Evolutionary conservation across 2,113 vertebrate genomes (phyloP).

Genomic region (Petrocephalus zakoni): DNA sequence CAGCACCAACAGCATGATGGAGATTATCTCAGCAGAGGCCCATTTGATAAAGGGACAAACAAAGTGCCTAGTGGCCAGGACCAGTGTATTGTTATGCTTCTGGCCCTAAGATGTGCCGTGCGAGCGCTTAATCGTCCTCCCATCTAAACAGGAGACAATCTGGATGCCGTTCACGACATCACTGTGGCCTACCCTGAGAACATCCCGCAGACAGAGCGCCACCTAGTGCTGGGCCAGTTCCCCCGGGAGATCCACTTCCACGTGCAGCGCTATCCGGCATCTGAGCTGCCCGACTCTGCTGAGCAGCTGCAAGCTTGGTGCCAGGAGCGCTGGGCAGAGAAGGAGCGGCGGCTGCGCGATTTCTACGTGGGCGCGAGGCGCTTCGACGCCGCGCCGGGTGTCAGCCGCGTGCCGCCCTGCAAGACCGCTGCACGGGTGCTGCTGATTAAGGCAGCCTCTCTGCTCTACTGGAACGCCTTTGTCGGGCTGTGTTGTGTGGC

Average conservation of each 20-base stretch:
- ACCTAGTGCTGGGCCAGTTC: conserved; percentile 81
- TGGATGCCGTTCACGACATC: conserved; percentile 91
- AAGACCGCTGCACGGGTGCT: conserved; percentile 84
- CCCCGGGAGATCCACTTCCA: conserved; percentile 95
- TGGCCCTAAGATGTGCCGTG: neutral
- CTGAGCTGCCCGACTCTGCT: conserved; percentile 63
- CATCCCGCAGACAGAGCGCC: conserved; percentile 89
- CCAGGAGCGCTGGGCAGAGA: conserved; percentile 84
- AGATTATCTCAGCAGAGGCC: neutral
- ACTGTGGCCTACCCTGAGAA: conserved; percentile 93
- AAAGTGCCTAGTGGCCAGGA: neutral
- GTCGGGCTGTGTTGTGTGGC: conserved; percentile 58
- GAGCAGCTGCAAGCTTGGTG: conserved; percentile 84
- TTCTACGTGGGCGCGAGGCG: conserved; percentile 72
- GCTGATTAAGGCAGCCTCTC: conserved; percentile 71
- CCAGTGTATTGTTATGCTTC: neutral
- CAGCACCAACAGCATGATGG: conserved; percentile 10
- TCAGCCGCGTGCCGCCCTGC: conserved; percentile 71
- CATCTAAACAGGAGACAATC: conserved; percentile 70
- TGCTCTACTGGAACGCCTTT: conserved; percentile 84
- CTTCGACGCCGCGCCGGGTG: conserved; percentile 55
- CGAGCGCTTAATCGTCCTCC: neutral
- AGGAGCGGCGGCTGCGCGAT: conserved; percentile 73
- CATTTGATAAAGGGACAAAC: neutral
- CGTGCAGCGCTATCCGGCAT: conserved; percentile 69